Base-by-base conservation (phyloP, 2,888 invertebrate genomes). In the Tetragnatha montana region DNA sequence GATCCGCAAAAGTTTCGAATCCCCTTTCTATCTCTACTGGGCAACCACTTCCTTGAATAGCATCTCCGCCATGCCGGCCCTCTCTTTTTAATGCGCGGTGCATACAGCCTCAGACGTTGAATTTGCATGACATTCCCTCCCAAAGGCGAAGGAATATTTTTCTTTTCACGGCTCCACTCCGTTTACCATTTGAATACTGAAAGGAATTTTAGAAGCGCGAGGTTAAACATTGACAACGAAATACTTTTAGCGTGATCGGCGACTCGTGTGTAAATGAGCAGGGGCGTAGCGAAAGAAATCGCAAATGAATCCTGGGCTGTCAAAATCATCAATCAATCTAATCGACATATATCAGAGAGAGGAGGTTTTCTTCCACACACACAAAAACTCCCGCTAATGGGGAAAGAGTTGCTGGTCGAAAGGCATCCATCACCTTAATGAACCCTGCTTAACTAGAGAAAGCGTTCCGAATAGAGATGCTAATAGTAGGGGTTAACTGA, bases 301-400 rank as follows among this genome's bases (percentile, higher is more conserved):
- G 81, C 76, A 89, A 89, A 89, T 81, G 89, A 85, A 89, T 85
- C 80, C 84, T 74, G 17, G 83, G 80, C 80, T 83, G 80, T 80
- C 81, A 81, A 89, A 89, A 89, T 85, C 89, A 89, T 89, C 89
- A 89, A 89, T 89, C 89, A 89, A 85, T 81, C 81, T 85, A 89
- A 89, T 85, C 84, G 88, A 78, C 88, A 89, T 89, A 75, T 74
- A 89, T 85, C 85, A 83, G 35, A 79, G 68, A 73, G 73, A 85
- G 49, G 21, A 14, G 71, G 22, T 7, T 47, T 88, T 82, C 60
- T 80, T 82, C 49, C 35, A 22, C 10, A 68, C 35, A 35, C 80
- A 19, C 75, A 83, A 80, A 79, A 88, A 88, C 79, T 83, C 82
- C 7, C 12, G 73, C 83, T 83, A 88, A 83, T 88, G 82, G 88